These are phyloP conservation scores for Halesus radiatus DNA, from an alignment of 1,140 invertebrate species.

Conservation along the genomic window DNA sequence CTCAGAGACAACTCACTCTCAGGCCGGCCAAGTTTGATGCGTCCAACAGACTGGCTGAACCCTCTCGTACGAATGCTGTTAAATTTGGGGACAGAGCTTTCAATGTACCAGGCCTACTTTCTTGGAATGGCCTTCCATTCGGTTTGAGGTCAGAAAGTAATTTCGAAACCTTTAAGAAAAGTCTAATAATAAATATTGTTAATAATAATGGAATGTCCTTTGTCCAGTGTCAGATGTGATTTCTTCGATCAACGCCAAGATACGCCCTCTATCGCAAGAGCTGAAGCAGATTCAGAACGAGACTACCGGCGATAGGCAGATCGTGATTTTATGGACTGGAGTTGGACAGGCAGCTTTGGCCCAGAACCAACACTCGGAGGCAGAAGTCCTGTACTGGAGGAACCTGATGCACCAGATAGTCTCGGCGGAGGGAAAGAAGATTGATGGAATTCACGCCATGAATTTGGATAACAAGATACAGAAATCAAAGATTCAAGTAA, in stretches of 20 bases:
- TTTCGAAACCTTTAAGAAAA: too few species aligned
- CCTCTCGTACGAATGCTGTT: too few species aligned
- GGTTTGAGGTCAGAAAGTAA: too few species aligned
- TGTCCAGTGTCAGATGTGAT: slow-evolving; percentile 60
- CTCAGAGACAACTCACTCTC: too few species aligned
- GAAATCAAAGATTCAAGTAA: slow-evolving; percentile 24
- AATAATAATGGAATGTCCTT: slow-evolving; percentile 51
- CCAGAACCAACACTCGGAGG: slow-evolving; percentile 61
- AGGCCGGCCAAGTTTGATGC: too few species aligned
- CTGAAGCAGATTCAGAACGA: slow-evolving; percentile 63
- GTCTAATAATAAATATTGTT: slow-evolving; percentile 46
- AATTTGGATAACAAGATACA: slow-evolving; percentile 9
- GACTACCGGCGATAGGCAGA: slow-evolving; percentile 60
- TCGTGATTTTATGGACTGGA: slow-evolving; percentile 63
- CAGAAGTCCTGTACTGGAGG: slow-evolving; percentile 64
- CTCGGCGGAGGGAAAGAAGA: not conserved
- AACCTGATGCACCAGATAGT: slow-evolving; percentile 59
- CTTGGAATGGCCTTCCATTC: too few species aligned
- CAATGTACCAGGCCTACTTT: too few species aligned
- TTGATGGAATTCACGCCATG: slow-evolving; percentile 14
- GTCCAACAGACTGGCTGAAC: too few species aligned
- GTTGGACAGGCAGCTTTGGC: slow-evolving; percentile 63
- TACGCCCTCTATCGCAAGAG: slow-evolving; percentile 61
- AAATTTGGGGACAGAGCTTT: too few species aligned
- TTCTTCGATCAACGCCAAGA: slow-evolving; percentile 62